A percentile compares a stretch with the other conserved stretches of the same genome.
phyloP scores from a whole-genome alignment of 2,888 invertebrate species.

The Hermodice carunculata region DNA sequence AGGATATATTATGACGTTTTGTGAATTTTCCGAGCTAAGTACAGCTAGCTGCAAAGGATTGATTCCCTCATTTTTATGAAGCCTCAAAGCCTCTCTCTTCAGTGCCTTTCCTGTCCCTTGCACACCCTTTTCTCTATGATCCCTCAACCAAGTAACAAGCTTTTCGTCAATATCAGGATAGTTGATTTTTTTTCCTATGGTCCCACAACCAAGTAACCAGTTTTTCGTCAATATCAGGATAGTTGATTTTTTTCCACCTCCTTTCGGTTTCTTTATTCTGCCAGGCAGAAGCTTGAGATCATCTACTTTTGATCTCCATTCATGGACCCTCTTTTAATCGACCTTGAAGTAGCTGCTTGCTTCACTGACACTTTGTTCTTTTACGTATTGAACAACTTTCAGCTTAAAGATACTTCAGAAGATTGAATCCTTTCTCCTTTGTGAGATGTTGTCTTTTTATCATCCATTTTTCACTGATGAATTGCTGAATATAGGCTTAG shows the following conservation, averaged over 20 bases:
- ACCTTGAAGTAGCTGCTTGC: not conserved
- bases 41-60: no score
- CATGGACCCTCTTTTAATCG: not conserved
- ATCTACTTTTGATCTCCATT: not conserved
- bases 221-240: not conserved
- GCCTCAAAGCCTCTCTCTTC: not conserved
- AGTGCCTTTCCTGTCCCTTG: not conserved
- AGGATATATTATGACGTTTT: no score
- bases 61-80: not conserved
- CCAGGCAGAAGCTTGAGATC: not conserved
- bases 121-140: not conserved
- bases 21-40: no score
- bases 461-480: no score
- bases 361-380: not conserved
- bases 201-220: not conserved
- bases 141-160: not conserved
- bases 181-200: not conserved
- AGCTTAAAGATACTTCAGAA: no score
- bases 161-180: not conserved
- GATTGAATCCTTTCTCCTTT: no score
- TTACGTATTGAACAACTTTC: not conserved
- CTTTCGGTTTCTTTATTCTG: not conserved
- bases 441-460: no score
- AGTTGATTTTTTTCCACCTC: not conserved
- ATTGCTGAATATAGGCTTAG: no score